Evolutionary conservation across 2,888 invertebrate genomes (phyloP), one percentile per base, ranked within the genome.

Genomic region (Ernsta delagoae): DNA sequence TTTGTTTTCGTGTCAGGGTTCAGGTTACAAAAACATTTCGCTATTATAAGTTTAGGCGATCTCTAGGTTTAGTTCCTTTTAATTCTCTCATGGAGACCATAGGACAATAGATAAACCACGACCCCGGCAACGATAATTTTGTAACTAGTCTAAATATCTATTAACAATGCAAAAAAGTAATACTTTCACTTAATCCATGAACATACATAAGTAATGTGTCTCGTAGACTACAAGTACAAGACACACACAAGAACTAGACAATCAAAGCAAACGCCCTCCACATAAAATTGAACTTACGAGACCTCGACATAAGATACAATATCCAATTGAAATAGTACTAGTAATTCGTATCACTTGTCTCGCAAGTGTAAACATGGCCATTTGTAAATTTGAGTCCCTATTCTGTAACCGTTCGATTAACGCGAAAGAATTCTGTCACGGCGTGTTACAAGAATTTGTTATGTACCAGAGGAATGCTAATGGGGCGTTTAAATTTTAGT

Each of bases 381-480:
- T 71, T 75, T 75, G 72, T 75, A 71, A 72, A 78, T 76, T 75
- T 77, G 73, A 67, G 71, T 64, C 73, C 73, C 76, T 83, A 83
- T 85, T 82, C 83, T 76, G 78, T 78, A 83, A 83, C 76, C 79
- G 79, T 75, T 75, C 74, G 76, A 79, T 76, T 78, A 78, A 79
- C 80, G 72, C 71, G 79, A 80, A 79, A 77, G 77, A 79, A 81
- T 78, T 74, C 75, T 77, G 78, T 75, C 79, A 79, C 77, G 79
- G 81, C 81, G 78, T 75, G 76, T 75, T 75, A 73, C 72, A 75
- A 78, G 86, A 85, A 87, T 87, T 83, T 79, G 80, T 80, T 80
- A 81, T 79, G 81, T 75, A 74, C 77, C 76, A 70, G 61, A 73
- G 74, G 84, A 84, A 86, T 86, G 81, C 79, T 85, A 86, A 87